Conservation (phyloP, 2,888 invertebrate genomes). For the Ichneumoninae sp. region DNA sequence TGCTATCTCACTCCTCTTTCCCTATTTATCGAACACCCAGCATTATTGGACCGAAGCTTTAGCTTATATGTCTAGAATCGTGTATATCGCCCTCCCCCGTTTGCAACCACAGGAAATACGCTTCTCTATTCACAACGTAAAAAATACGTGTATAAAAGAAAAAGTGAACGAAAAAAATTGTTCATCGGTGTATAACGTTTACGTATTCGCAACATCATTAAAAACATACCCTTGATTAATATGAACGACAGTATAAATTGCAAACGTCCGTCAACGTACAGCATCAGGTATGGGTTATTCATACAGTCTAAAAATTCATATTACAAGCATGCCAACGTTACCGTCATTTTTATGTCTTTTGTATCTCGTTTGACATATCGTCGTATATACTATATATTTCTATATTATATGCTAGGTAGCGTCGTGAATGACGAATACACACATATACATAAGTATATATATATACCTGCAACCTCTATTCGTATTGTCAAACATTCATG, state of each 20-base stretch:
- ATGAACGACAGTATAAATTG: slow-evolving; percentile 38
- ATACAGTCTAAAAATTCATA: slow-evolving; percentile 38
- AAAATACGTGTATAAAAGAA: slow-evolving; percentile 18
- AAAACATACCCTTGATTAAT: slow-evolving; percentile 14
- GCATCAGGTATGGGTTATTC: slow-evolving; percentile 18
- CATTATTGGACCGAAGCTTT: slow-evolving; percentile 51
- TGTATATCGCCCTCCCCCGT: background rate
- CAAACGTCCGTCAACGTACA: slow-evolving; percentile 11
- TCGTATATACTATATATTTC: slow-evolving; percentile 41
- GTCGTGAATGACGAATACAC: slow-evolving; percentile 36
- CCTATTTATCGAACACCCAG: slow-evolving; percentile 60
- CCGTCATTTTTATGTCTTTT: slow-evolving; percentile 7
- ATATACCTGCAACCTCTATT: slow-evolving; percentile 77
- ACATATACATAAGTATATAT: slow-evolving; percentile 47
- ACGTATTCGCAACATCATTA: slow-evolving; percentile 17
- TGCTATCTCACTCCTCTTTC: slow-evolving; percentile 18
- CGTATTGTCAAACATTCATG: slow-evolving; percentile 82
- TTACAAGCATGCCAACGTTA: background rate
- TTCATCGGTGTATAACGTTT: slow-evolving; percentile 2
- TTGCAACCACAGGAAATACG: background rate
- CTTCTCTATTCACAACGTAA: slow-evolving; percentile 3
- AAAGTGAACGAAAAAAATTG: background rate
- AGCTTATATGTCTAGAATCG: slow-evolving; percentile 24
- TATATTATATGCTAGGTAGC: slow-evolving; percentile 25
- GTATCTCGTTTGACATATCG: slow-evolving; percentile 19